Base-by-base conservation (phyloP, 2,888 invertebrate genomes). In the Lithophane socia region DNA sequence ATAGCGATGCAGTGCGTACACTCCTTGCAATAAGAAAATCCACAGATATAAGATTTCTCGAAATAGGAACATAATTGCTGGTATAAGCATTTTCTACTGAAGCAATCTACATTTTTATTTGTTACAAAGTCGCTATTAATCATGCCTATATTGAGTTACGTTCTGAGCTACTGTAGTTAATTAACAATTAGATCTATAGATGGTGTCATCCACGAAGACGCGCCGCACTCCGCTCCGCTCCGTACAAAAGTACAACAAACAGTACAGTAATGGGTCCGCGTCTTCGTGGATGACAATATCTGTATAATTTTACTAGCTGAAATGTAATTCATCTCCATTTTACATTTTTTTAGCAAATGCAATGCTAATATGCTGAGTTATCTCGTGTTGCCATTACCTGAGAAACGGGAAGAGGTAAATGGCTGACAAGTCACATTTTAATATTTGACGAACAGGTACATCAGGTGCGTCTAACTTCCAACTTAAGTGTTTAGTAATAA, bases 241-340 rank as follows among this genome's bases (percentile, higher is more conserved):
- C 37, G 37, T 37, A 37, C 37, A 4, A 37, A 37, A 37, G 37
- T 37, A 37, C 37, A 29, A 29, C 29, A 29, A 29, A 29, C 29
- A 37, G 37, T 37, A 37, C 37, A 4, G 5, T 37, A 37, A 37
- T 37, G 37, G 37, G 37, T n/a, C n/a, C 37, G 37, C 37, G 37
- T 37, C 37, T 37, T 37, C 37, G 37, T 37, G 37, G 37, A 37
- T 37, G 37, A 5, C 37, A 37, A 3, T 37, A 37, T 37, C 5
- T 37, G 5, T 37, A 37, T 24, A 69, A 61, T 73, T 66, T 75
- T 47, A 82, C 16, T 67, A 75, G 54, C 42, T 61, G 42, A 68
- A 73, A 60, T 81, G 49, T 75, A 63, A 75, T 60, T 79, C 58
- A 64, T 75, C 75, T 79, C 74, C 79, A 75, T 79, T 72, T 72